Conservation (phyloP, 2,888 invertebrate species). For the Apamea sordens region DNA sequence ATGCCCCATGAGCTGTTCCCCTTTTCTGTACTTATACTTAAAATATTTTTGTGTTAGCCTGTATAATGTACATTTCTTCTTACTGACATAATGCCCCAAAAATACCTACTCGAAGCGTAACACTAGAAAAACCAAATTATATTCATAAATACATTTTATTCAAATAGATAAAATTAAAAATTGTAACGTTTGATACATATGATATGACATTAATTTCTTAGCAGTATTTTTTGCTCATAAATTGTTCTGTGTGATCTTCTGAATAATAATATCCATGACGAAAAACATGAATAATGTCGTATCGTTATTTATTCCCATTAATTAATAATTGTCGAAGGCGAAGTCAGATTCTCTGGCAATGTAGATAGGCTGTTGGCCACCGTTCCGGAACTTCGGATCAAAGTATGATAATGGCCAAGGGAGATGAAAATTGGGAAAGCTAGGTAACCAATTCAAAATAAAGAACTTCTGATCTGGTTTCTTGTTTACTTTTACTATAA, state of each 20-base stretch:
- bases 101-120: not conserved
- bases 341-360: slow-evolving; percentile 35
- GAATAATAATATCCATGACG: not conserved
- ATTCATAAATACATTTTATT: slow-evolving; percentile 15
- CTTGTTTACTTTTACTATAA: slow-evolving; percentile 11
- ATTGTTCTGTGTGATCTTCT: too few relatives aligned
- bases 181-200: not conserved
- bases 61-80: not conserved
- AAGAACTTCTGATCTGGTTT: not conserved
- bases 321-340: not conserved
- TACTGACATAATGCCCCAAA: not conserved
- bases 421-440: not conserved
- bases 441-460: not conserved
- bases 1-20: not conserved
- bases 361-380: slow-evolving; percentile 19
- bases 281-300: not conserved
- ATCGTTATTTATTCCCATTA: not conserved
- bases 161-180: not conserved
- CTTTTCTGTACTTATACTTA: not conserved
- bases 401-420: slow-evolving; percentile 9
- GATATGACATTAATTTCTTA: not conserved
- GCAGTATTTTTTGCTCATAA: not conserved
- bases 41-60: too few relatives aligned
- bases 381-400: not conserved
- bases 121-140: not conserved